A percentile compares a stretch with the other conserved stretches of the same genome.
These are phyloP conservation scores for Agonum fuliginosum DNA, from an alignment of 2,888 invertebrate species.

Conservation along the genomic window DNA sequence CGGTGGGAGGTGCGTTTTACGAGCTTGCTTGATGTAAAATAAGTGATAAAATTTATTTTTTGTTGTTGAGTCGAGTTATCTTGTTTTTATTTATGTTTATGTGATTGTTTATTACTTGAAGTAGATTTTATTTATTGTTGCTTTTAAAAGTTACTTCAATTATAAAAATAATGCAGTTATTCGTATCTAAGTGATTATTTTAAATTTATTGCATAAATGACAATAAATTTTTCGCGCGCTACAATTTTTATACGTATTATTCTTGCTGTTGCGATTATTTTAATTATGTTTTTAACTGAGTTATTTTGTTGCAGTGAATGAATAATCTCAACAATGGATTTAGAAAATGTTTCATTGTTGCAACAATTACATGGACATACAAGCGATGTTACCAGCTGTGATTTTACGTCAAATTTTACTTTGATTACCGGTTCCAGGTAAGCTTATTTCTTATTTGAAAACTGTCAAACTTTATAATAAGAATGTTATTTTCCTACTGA, in stretches of 20 bases:
- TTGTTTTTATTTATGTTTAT: constrained; percentile 8
- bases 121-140: too few species aligned
- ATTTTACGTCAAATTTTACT: constrained; percentile 76
- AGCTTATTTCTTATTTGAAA: constrained; percentile 61
- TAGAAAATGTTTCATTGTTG: constrained; percentile 69
- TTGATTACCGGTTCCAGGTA: constrained; percentile 81
- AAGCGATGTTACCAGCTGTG: constrained; percentile 80
- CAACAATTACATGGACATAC: constrained; percentile 76
- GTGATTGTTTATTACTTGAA: neutral
- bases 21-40: neutral
- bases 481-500: too few species aligned
- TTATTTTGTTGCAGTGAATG: constrained; percentile 57
- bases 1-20: constrained; percentile 6
- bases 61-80: constrained; percentile 16
- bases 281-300: constrained; percentile 35
- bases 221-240: too few species aligned
- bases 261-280: too few species aligned
- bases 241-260: too few species aligned
- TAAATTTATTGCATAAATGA: too few species aligned
- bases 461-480: too few species aligned
- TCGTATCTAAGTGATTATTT: too few species aligned
- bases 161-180: too few species aligned
- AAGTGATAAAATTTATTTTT: constrained; percentile 1
- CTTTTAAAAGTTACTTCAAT: too few species aligned
- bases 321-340: constrained; percentile 58